Percentiles rank a stretch among this genome's conserved stretches.
Evolutionary conservation across 2,797 vertebrate species (phyloP).

Genomic region (Typhlichthys subterraneus): DNA sequence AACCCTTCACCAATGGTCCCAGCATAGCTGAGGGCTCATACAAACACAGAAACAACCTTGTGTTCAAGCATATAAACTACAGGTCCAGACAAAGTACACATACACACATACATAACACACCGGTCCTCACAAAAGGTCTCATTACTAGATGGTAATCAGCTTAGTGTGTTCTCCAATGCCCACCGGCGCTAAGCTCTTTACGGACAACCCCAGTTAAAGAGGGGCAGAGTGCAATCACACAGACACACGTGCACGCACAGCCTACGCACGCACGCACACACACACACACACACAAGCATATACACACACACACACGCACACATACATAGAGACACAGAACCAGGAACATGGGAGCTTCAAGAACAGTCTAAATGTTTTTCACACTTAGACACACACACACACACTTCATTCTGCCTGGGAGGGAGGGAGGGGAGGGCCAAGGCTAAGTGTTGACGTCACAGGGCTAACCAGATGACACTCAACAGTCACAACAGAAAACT

Average conservation of each 20-base stretch:
- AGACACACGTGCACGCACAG: neutral
- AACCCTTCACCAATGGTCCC: constrained; percentile 27
- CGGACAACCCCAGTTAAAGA: constrained; percentile 67
- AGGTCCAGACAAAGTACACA: constrained; percentile 11
- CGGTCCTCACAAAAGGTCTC: constrained; percentile 61
- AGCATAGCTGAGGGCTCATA: neutral
- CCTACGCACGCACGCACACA: constrained; percentile 9
- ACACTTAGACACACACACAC: constrained; percentile 23
- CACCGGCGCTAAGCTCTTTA: constrained; percentile 73
- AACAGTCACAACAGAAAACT: too few relatives aligned
- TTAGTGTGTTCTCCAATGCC: constrained; percentile 62
- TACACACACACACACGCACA: constrained; percentile 22
- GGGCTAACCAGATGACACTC: too few relatives aligned
- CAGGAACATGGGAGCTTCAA: neutral
- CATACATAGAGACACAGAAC: constrained; percentile 13
- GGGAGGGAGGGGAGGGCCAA: too few relatives aligned
- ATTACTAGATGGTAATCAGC: constrained; percentile 76
- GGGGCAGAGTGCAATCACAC: constrained; percentile 24
- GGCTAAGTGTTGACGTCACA: too few relatives aligned
- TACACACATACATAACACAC: neutral
- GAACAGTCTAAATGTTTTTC: neutral
- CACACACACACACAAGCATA: constrained; percentile 10
- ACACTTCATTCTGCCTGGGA: too few relatives aligned
- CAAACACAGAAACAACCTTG: neutral
- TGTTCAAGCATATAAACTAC: constrained; percentile 33